A percentile compares a stretch with the other conserved stretches of the same genome.
Evolutionary conservation across 2,113 vertebrate species (phyloP).

Genomic region (Sphyrna mokarran): DNA sequence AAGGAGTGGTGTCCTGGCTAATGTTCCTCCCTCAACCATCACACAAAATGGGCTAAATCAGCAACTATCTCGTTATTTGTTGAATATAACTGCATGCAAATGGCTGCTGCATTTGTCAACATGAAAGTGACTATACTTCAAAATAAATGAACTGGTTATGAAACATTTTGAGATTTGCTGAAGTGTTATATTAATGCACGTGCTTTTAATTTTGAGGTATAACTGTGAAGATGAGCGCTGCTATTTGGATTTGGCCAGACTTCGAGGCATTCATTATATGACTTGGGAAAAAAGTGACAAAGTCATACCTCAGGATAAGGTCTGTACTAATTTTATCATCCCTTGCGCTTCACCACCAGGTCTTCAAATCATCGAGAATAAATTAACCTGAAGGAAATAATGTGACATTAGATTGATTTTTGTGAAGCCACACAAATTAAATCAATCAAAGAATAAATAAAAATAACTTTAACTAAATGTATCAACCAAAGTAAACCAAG

Average conservation of each 20-base stretch:
- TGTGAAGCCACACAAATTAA: neutral
- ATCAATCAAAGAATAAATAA: neutral
- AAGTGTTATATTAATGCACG: neutral
- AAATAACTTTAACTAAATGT: neutral
- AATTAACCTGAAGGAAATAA: neutral
- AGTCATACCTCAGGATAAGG: slow-evolving; percentile 90
- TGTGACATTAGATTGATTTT: neutral
- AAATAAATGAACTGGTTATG: neutral
- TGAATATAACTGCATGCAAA: slow-evolving; percentile 38
- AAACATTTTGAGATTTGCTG: neutral
- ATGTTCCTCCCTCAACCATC: neutral
- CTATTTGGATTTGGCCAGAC: slow-evolving; percentile 88
- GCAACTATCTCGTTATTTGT: neutral
- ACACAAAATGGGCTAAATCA: neutral
- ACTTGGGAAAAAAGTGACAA: slow-evolving; percentile 83
- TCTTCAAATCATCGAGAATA: neutral
- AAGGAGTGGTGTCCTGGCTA: neutral
- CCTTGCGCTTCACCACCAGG: neutral
- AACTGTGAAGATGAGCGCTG: slow-evolving; percentile 95
- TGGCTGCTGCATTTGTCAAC: neutral
- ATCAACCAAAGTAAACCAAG: neutral
- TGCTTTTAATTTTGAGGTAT: slow-evolving; percentile 62
- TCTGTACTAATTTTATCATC: slow-evolving; percentile 42
- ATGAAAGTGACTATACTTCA: neutral
- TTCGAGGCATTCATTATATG: slow-evolving; percentile 82